phyloP scores from a whole-genome alignment of 2,113 vertebrate species.

The Prunella fulvescens region DNA sequence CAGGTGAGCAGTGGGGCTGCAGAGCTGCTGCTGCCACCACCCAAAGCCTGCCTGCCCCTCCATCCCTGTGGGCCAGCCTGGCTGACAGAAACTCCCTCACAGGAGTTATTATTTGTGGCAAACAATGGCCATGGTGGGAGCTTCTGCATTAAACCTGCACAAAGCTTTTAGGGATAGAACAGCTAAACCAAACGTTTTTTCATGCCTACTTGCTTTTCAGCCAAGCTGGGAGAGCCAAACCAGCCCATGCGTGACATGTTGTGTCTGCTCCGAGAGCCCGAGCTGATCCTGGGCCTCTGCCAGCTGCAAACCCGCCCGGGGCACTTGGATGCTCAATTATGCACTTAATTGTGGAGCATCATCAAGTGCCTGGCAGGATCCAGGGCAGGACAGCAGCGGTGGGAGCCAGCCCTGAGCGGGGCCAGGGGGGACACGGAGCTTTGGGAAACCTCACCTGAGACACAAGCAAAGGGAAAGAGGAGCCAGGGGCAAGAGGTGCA shows the following conservation, averaged over 20 bases:
- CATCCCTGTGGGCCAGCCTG: rapidly evolving
- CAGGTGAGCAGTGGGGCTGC: neutral
- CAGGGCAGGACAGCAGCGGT: rapidly evolving
- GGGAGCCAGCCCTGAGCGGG: neutral
- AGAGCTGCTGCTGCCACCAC: neutral
- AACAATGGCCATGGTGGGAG: neutral
- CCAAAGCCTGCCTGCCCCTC: neutral
- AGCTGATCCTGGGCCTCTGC: neutral
- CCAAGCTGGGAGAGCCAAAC: neutral
- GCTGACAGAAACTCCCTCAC: neutral
- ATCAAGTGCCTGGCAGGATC: rapidly evolving
- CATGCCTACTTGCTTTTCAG: neutral
- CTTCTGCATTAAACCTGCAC: neutral
- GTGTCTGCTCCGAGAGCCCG: neutral
- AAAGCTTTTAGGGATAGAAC: neutral
- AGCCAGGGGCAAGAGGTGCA: rapidly evolving
- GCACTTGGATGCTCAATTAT: rapidly evolving
- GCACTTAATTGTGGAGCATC: rapidly evolving
- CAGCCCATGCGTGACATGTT: neutral
- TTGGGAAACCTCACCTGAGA: rapidly evolving
- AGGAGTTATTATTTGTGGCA: neutral
- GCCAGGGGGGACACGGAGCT: rapidly evolving
- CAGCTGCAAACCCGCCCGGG: rapidly evolving
- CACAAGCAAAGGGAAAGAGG: neutral
- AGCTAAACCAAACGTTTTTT: neutral